Percentiles rank a stretch among this genome's conserved stretches.
These are phyloP conservation scores for Mythimna ferrago DNA, from an alignment of 2,888 invertebrate species.

Conservation along the genomic window DNA sequence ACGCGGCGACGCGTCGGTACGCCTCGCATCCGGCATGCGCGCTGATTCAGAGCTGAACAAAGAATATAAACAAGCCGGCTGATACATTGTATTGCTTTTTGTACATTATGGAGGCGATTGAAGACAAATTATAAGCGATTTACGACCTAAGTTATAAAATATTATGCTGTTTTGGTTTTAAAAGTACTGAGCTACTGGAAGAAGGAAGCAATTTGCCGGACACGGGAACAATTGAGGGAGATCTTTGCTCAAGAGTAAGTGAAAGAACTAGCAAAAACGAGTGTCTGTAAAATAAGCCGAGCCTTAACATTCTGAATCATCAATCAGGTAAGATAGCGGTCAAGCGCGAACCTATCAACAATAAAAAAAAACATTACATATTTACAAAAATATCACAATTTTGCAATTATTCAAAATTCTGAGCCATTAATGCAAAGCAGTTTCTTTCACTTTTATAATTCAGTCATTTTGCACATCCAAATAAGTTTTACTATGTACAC, in stretches of 20 bases:
- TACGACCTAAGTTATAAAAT: constrained; percentile 2
- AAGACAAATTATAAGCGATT: constrained; percentile 28
- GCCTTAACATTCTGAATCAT: background rate
- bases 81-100: constrained; percentile 46
- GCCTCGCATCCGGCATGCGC: constrained; percentile 58
- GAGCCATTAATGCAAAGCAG: background rate
- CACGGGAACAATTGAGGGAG: background rate
- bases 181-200: background rate
- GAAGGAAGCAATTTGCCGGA: background rate
- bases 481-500: background rate
- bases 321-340: too few species aligned
- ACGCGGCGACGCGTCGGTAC: constrained; percentile 44
- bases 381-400: background rate
- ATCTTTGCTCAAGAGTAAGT: background rate
- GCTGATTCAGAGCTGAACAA: constrained; percentile 69
- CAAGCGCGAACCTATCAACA: too few species aligned
- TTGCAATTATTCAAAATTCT: background rate
- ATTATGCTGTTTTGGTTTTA: background rate
- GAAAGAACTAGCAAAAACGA: background rate
- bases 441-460: background rate
- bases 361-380: too few species aligned
- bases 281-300: background rate
- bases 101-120: constrained; percentile 19
- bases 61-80: constrained; percentile 51
- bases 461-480: background rate